phyloP scores from a whole-genome alignment of 2,113 vertebrate species.

The Chascanopsetta lugubris region DNA sequence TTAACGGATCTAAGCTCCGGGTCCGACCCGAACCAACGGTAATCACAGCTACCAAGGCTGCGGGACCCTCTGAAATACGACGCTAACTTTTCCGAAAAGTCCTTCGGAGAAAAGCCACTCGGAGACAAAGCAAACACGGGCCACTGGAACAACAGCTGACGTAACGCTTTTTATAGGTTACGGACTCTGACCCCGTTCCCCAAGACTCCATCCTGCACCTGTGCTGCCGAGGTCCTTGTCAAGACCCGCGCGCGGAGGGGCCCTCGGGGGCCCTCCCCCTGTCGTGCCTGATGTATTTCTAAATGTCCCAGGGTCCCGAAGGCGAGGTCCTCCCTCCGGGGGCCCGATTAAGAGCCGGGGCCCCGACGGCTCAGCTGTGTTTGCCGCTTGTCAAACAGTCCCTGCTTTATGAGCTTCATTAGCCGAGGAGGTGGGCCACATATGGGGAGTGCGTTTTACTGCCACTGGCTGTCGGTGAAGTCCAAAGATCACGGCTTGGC shows the following conservation, averaged over 20 bases:
- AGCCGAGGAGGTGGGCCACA: constrained; percentile 73
- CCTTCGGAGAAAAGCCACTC: neutral
- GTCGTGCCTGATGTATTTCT: constrained; percentile 75
- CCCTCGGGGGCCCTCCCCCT: constrained; percentile 61
- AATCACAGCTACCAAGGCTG: neutral
- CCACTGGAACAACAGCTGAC: constrained; percentile 9
- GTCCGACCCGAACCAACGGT: neutral
- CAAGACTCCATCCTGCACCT: constrained; percentile 71
- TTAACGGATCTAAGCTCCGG: constrained; percentile 22
- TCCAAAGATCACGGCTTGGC: constrained; percentile 75
- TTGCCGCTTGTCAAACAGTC: constrained; percentile 75
- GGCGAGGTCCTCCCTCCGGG: constrained; percentile 67
- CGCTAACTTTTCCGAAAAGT: neutral
- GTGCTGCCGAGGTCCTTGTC: constrained; percentile 50
- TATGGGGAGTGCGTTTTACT: constrained; percentile 81
- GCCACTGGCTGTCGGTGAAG: constrained; percentile 82
- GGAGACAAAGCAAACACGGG: neutral
- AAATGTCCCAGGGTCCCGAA: constrained; percentile 56
- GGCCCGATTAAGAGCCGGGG: constrained; percentile 72
- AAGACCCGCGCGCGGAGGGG: constrained; percentile 29
- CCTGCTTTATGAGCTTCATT: constrained; percentile 82
- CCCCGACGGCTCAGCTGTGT: constrained; percentile 76
- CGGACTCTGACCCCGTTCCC: constrained; percentile 57
- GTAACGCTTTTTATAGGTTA: constrained; percentile 31
- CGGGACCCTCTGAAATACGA: neutral